Conservation (phyloP, 2,113 vertebrate species). For the Cinclus cinclus region DNA sequence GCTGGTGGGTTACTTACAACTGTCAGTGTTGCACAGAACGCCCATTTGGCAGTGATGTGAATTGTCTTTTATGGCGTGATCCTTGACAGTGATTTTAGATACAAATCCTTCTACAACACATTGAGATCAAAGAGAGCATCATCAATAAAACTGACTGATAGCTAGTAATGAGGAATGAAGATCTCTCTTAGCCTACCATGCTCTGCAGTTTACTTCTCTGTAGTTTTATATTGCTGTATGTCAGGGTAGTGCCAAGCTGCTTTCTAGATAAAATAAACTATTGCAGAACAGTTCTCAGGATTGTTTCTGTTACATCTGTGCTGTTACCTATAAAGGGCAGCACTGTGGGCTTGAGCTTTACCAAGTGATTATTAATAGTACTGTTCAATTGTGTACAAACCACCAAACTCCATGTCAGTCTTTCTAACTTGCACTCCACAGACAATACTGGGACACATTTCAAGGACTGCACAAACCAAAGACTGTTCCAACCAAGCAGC, state of each 20-base stretch:
- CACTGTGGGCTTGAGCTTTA: neutral
- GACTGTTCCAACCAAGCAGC: neutral
- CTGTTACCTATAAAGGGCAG: neutral
- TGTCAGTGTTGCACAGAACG: neutral
- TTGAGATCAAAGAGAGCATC: neutral
- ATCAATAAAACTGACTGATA: neutral
- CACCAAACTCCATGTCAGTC: neutral
- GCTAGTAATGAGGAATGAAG: neutral
- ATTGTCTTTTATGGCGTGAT: neutral
- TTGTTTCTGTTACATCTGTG: neutral
- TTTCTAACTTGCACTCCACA: neutral
- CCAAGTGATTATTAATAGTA: neutral
- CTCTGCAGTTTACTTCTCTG: neutral
- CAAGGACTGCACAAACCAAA: neutral
- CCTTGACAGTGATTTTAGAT: neutral
- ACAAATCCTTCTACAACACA: fast-evolving
- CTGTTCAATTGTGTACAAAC: neutral
- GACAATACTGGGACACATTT: neutral
- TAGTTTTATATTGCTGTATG: neutral
- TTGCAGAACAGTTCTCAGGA: neutral
- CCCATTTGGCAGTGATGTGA: neutral
- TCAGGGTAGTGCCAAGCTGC: neutral
- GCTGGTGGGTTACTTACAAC: neutral
- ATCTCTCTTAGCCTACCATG: neutral
- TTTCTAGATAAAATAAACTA: neutral